Conservation (phyloP, 2,113 vertebrate genomes). For the Crotophaga sulcirostris region DNA sequence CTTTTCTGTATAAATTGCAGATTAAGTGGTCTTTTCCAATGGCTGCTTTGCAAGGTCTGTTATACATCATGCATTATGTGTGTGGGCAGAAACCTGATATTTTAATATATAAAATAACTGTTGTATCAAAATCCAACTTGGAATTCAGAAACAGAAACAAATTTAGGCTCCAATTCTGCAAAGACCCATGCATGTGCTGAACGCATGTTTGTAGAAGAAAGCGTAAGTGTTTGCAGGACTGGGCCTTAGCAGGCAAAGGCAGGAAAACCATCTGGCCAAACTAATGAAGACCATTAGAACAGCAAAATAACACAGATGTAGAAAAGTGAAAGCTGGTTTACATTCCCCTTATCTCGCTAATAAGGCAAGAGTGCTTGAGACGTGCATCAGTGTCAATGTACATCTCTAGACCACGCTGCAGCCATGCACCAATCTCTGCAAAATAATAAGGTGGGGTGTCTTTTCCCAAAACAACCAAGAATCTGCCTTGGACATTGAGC, state of each 20-base stretch:
- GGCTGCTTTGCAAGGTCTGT: constrained; percentile 36
- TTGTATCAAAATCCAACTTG: constrained; percentile 15
- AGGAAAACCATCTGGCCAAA: background rate
- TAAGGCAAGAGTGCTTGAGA: background rate
- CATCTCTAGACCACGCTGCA: background rate
- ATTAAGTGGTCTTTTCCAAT: constrained; percentile 1
- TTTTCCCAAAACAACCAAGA: background rate
- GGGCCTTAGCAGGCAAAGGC: background rate
- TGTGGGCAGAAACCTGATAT: constrained; percentile 39
- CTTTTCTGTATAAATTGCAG: background rate
- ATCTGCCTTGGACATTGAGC: rapidly evolving
- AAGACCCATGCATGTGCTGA: background rate
- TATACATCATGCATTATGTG: background rate
- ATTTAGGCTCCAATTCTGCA: background rate
- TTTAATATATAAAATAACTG: constrained; percentile 33
- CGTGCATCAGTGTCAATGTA: background rate
- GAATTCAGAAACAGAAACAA: constrained; percentile 26
- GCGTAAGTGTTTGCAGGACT: background rate
- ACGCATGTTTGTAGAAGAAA: background rate
- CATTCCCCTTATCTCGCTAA: background rate
- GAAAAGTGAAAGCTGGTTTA: background rate
- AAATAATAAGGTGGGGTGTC: rapidly evolving
- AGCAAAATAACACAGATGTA: background rate
- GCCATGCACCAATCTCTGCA: background rate
- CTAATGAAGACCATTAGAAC: background rate